Evolutionary conservation across 2,113 vertebrate species (phyloP).

Genomic region (Archilochus colubris): DNA sequence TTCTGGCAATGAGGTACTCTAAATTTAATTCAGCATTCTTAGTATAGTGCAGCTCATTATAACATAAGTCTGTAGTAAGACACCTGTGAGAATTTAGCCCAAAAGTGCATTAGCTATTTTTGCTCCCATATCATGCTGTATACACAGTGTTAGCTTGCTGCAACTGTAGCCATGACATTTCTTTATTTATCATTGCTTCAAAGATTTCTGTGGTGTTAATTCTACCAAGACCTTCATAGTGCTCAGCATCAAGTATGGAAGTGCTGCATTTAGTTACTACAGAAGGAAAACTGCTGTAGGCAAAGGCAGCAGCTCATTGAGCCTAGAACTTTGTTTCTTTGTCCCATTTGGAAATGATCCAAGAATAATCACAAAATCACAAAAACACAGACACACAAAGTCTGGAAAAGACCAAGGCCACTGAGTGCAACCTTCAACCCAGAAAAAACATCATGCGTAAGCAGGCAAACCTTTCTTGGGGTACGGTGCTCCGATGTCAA

Average conservation of each 20-base stretch:
- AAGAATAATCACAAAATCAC: not conserved
- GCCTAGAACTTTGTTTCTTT: not conserved
- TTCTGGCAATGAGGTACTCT: not conserved
- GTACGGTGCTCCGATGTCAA: too few species aligned
- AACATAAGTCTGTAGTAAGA: not conserved
- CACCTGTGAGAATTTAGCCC: not conserved
- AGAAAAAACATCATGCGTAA: too few species aligned
- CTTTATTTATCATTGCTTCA: not conserved
- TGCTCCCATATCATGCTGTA: rapidly evolving
- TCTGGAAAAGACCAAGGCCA: too few species aligned
- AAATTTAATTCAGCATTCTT: not conserved
- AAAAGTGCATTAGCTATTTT: not conserved
- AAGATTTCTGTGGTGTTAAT: not conserved
- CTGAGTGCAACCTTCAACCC: too few species aligned
- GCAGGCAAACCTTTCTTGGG: too few species aligned
- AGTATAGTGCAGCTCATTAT: not conserved
- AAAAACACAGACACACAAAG: too few species aligned
- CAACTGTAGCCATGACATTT: not conserved
- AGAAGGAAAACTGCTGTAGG: rapidly evolving
- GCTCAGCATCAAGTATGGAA: rapidly evolving
- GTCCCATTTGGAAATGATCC: not conserved
- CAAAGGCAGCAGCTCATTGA: rapidly evolving
- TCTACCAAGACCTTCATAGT: not conserved
- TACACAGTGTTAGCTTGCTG: not conserved
- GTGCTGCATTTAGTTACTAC: not conserved